Evolutionary conservation across 2,888 invertebrate genomes (phyloP).

Genomic region (Neoscelio sp.): DNA sequence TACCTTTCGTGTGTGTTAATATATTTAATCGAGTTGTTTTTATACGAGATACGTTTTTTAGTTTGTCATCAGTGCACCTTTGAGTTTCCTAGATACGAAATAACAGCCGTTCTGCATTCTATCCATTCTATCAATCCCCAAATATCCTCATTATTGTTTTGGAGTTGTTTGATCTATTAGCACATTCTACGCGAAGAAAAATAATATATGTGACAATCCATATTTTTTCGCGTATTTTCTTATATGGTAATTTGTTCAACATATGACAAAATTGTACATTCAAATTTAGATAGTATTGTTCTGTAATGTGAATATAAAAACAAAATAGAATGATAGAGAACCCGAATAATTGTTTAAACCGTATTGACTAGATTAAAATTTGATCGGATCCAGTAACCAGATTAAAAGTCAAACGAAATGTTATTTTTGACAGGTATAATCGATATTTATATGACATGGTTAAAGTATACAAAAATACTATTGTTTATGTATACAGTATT

Average conservation of each 20-base stretch:
- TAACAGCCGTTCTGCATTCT: constrained; percentile 61
- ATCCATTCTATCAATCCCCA: constrained; percentile 47
- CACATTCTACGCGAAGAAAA: constrained; percentile 41
- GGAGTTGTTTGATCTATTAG: constrained; percentile 23
- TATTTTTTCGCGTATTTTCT: no score
- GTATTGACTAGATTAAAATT: neutral
- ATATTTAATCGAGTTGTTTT: constrained; percentile 63
- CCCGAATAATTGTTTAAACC: no score
- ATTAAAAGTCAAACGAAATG: neutral
- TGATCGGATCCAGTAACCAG: neutral
- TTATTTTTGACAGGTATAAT: no score
- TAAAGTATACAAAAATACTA: no score
- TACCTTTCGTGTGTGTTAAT: constrained; percentile 63
- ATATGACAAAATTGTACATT: no score
- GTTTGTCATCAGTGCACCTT: constrained; percentile 81
- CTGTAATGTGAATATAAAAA: neutral
- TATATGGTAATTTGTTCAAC: no score
- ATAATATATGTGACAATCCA: no score
- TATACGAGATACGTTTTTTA: constrained; percentile 64
- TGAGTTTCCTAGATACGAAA: constrained; percentile 77
- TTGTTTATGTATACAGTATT: no score
- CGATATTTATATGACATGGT: no score
- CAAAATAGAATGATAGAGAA: constrained; percentile 2
- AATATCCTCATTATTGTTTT: constrained; percentile 48
- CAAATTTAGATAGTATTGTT: neutral